Conservation (phyloP, 2,888 invertebrate species). For the Cosmopolites sordidus region DNA sequence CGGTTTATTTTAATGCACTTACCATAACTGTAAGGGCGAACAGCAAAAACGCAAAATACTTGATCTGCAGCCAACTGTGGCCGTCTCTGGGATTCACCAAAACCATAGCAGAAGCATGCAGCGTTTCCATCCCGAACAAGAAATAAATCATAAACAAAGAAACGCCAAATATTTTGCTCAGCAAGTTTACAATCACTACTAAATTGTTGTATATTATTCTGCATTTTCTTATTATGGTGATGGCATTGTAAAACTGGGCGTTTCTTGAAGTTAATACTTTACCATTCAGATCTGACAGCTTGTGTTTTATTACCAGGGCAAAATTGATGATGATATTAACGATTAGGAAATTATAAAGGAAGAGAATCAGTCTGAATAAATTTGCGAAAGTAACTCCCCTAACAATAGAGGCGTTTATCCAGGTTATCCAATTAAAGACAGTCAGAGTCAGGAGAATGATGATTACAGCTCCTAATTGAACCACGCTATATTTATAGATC, state of each 20-base stretch:
- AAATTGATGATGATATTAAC: constrained; percentile 7
- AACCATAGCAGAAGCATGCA: constrained; percentile 2
- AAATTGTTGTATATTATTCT: constrained; percentile 10
- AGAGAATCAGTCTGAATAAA: neutral
- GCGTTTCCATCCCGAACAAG: constrained; percentile 3
- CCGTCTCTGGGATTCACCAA: neutral
- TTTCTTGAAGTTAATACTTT: constrained; percentile 8
- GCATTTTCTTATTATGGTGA: constrained; percentile 12
- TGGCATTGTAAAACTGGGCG: constrained; percentile 18
- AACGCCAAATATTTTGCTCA: constrained; percentile 9
- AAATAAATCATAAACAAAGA: constrained; percentile 8
- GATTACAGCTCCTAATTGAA: constrained; percentile 4
- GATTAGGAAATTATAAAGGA: constrained; percentile 5
- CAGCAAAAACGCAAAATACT: too few relatives aligned
- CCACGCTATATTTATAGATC: constrained; percentile 3
- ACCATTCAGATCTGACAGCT: constrained; percentile 5
- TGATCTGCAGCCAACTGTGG: too few relatives aligned
- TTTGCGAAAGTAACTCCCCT: too few relatives aligned
- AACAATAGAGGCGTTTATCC: too few relatives aligned
- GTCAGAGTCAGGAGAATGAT: neutral
- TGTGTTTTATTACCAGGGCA: constrained; percentile 1
- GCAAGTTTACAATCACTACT: constrained; percentile 2
- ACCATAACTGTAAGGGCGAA: too few relatives aligned
- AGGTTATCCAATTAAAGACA: neutral
- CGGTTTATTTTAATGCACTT: too few relatives aligned